These are phyloP conservation scores for Pongo pygmaeus DNA, from an alignment of 2,113 vertebrate genomes.

Conservation along the genomic window DNA sequence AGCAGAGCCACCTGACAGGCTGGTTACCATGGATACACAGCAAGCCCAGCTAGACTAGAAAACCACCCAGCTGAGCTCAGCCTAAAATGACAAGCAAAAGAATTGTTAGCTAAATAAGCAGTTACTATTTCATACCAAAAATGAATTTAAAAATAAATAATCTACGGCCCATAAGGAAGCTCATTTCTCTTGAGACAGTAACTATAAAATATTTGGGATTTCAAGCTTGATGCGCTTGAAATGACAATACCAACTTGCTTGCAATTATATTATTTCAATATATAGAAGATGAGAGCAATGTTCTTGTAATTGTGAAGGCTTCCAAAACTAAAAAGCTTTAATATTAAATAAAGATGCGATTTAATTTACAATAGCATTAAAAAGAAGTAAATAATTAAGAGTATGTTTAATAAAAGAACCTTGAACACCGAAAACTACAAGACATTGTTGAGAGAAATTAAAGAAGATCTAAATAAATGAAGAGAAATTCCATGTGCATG, in stretches of 20 bases:
- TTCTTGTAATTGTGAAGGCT: not conserved
- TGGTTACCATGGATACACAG: not conserved
- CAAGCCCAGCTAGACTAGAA: not conserved
- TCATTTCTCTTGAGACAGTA: not conserved
- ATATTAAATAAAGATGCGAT: not conserved
- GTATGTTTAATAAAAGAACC: not conserved
- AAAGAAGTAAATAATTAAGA: not conserved
- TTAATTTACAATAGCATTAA: not conserved
- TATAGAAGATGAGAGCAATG: not conserved
- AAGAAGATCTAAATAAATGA: not conserved
- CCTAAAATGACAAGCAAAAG: not conserved
- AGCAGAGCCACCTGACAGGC: not conserved
- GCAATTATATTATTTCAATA: not conserved
- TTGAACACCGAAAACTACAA: not conserved
- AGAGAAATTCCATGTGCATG: not conserved
- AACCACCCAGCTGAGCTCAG: not conserved
- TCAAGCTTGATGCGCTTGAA: not conserved
- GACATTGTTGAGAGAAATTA: not conserved
- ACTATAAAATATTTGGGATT: not conserved
- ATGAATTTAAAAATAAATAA: not conserved
- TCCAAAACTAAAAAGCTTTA: not conserved
- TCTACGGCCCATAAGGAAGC: not conserved
- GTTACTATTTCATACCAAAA: not conserved
- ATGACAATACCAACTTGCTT: not conserved
- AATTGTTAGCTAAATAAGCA: not conserved